Evolutionary conservation across 1,140 invertebrate species (phyloP).

Genomic region (Diorhabda carinulata): DNA sequence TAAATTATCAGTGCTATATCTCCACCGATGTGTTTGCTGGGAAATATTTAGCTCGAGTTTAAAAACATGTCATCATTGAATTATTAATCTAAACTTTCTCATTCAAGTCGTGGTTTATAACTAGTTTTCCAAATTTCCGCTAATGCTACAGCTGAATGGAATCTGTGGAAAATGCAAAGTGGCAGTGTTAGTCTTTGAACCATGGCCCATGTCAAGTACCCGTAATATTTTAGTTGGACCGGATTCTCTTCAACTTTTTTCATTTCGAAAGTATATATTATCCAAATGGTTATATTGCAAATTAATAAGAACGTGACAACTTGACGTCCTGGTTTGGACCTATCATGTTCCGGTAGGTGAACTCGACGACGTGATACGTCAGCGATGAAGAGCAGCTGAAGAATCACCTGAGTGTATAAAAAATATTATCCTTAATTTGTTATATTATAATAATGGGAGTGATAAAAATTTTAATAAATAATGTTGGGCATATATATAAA

Average conservation of each 20-base stretch:
- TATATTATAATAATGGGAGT: too few relatives aligned
- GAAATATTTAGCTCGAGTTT: neutral
- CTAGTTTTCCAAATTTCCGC: slow-evolving; percentile 98
- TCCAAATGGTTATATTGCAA: slow-evolving; percentile 93
- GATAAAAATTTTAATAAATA: too few relatives aligned
- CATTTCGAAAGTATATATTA: slow-evolving; percentile 93
- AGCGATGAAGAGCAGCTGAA: slow-evolving; percentile 92
- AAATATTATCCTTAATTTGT: neutral
- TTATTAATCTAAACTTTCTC: slow-evolving; percentile 42
- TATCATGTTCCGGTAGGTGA: slow-evolving; percentile 85
- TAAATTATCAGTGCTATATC: neutral
- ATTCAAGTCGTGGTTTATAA: slow-evolving; percentile 86
- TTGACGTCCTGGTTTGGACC: slow-evolving; percentile 90
- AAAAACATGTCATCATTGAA: neutral
- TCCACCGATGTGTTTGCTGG: neutral
- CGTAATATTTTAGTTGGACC: slow-evolving; percentile 90
- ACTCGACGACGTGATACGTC: slow-evolving; percentile 88
- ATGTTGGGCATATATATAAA: too few relatives aligned
- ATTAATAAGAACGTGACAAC: slow-evolving; percentile 93
- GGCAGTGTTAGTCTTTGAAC: slow-evolving; percentile 90
- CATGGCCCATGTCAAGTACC: slow-evolving; percentile 89
- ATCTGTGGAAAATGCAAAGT: slow-evolving; percentile 94
- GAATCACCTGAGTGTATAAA: slow-evolving; percentile 62
- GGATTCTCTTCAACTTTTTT: slow-evolving; percentile 89
- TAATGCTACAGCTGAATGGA: slow-evolving; percentile 94